These are phyloP conservation scores for Pangasianodon gigas DNA, from an alignment of 2,113 vertebrate species.

Conservation along the genomic window DNA sequence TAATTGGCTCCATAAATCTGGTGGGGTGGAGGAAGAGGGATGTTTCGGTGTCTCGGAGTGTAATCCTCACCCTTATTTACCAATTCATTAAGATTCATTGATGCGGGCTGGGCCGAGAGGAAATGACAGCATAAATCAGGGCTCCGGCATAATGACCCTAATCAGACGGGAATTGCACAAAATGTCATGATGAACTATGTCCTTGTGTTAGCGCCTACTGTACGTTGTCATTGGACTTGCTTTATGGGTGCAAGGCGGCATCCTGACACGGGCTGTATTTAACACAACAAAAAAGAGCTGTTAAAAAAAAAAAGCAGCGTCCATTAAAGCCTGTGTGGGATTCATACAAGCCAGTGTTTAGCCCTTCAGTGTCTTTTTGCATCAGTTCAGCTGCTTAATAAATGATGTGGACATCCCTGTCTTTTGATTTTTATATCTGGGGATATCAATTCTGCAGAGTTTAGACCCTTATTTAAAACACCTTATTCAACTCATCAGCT, in stretches of 20 bases:
- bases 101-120: conserved; percentile 99
- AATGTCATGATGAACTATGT: conserved; percentile 99
- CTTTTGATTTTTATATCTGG: conserved; percentile 59
- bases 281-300: conserved; percentile 96
- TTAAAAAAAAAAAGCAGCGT: conserved; percentile 87
- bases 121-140: conserved; percentile 99
- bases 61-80: conserved; percentile 99
- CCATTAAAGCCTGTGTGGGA: conserved; percentile 87
- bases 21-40: conserved; percentile 97
- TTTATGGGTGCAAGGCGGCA: conserved; percentile 97
- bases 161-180: conserved; percentile 99
- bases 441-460: not conserved
- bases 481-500: not conserved
- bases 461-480: not conserved
- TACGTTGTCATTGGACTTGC: conserved; percentile 96
- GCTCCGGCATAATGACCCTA: conserved; percentile 99
- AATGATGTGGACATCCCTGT: conserved; percentile 58
- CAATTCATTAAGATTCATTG: conserved; percentile 99
- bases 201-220: conserved; percentile 99
- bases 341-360: conserved; percentile 91
- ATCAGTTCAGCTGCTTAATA: conserved; percentile 91
- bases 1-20: conserved; percentile 99
- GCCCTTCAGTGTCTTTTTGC: conserved; percentile 83
- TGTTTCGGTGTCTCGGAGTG: conserved; percentile 99
- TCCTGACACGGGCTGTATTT: conserved; percentile 98